These are phyloP conservation scores for Protonemura montana DNA, from an alignment of 2,888 invertebrate species.

Conservation along the genomic window DNA sequence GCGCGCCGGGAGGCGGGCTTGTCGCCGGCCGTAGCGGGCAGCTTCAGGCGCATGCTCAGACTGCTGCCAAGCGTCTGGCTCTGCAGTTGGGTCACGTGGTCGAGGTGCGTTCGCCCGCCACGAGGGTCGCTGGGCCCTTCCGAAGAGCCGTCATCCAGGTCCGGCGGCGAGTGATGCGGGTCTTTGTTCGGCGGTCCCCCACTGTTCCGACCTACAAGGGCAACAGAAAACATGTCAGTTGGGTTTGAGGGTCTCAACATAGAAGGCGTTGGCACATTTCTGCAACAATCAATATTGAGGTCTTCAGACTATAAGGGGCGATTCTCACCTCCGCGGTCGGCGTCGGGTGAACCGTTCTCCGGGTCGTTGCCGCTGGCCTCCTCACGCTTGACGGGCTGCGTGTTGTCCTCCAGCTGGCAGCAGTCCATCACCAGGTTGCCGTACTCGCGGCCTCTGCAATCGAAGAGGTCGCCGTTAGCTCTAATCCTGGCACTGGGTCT, in stretches of 20 bases:
- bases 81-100: conserved; percentile 63
- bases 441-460: conserved; percentile 83
- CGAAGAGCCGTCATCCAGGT: conserved; percentile 61
- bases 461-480: not conserved
- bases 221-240: not conserved
- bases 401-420: conserved; percentile 87
- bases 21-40: conserved; percentile 43
- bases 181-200: conserved; percentile 55
- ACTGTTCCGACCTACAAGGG: conserved; percentile 58
- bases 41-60: conserved; percentile 57
- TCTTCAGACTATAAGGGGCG: too few relatives aligned
- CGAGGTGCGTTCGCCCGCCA: conserved; percentile 63
- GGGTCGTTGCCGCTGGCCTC: conserved; percentile 80
- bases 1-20: conserved; percentile 57
- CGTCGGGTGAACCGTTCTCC: conserved; percentile 88
- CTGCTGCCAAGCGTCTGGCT: conserved; percentile 58
- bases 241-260: too few relatives aligned
- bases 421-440: conserved; percentile 92
- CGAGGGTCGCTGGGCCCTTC: conserved; percentile 64
- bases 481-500: not conserved
- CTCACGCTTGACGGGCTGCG: conserved; percentile 80
- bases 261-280: too few relatives aligned
- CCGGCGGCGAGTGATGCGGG: conserved; percentile 60
- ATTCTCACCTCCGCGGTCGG: conserved; percentile 73
- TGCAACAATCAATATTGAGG: too few relatives aligned